Conservation (phyloP, 37 sponge, comb jelly and placozoan species). For the Eunapius fragilis region DNA sequence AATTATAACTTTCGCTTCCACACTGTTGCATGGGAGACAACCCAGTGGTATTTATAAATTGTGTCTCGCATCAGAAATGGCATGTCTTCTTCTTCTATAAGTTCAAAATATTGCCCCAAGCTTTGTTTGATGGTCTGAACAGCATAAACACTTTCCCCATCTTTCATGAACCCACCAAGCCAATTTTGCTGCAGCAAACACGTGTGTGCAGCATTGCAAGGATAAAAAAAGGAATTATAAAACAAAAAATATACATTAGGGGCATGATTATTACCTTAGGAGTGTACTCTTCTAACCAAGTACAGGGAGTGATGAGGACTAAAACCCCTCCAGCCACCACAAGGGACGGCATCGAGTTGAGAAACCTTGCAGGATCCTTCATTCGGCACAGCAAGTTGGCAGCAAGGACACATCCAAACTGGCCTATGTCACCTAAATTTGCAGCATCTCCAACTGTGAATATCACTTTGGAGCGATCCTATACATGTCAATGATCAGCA, state of each 20-base stretch:
- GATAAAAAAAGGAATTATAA: neutral
- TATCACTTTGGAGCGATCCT: slow-evolving; percentile 8
- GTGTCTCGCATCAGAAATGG: slow-evolving; percentile 89
- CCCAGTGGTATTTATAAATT: slow-evolving; percentile 76
- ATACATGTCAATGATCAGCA: too few species aligned
- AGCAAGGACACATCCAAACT: slow-evolving; percentile 87
- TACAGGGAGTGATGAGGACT: slow-evolving; percentile 82
- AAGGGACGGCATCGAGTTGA: slow-evolving; percentile 55
- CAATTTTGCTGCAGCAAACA: slow-evolving; percentile 73
- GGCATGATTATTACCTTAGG: slow-evolving; percentile 47
- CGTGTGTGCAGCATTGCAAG: neutral
- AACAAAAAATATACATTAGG: neutral
- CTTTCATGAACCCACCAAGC: slow-evolving; percentile 70
- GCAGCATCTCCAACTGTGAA: slow-evolving; percentile 83
- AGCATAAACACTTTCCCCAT: slow-evolving; percentile 43
- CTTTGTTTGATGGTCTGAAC: slow-evolving; percentile 56
- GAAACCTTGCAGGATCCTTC: slow-evolving; percentile 66
- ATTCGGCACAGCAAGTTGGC: slow-evolving; percentile 87
- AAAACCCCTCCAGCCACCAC: slow-evolving; percentile 82
- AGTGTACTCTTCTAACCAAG: slow-evolving; percentile 88
- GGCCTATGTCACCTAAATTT: slow-evolving; percentile 69
- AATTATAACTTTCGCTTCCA: slow-evolving; percentile 68
- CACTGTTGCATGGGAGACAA: slow-evolving; percentile 80
- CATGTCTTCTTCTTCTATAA: slow-evolving; percentile 62
- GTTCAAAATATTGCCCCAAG: slow-evolving; percentile 71